A percentile compares a stretch with the other conserved stretches of the same genome.
Evolutionary conservation across 2,888 invertebrate genomes (phyloP).

Genomic region (Theretra japonica): DNA sequence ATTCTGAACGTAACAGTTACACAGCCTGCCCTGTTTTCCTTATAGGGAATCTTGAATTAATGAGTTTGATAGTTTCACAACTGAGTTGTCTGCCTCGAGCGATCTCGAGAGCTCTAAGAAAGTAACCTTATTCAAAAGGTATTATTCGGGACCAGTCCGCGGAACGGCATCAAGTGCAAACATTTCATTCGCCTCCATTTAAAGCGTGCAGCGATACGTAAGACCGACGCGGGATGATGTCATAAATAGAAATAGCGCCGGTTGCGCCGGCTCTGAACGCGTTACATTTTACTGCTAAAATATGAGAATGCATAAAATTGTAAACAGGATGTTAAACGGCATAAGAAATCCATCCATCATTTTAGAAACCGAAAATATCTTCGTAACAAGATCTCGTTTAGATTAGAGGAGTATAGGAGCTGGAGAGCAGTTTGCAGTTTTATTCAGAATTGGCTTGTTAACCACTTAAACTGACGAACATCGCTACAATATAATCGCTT

Average conservation of each 20-base stretch:
- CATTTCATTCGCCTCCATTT: slow-evolving; percentile 84
- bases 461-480: background rate
- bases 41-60: slow-evolving; percentile 82
- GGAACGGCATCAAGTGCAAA: slow-evolving; percentile 83
- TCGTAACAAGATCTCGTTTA: background rate
- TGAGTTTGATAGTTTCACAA: slow-evolving; percentile 76
- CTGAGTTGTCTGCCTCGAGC: slow-evolving; percentile 61
- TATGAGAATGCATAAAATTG: slow-evolving; percentile 62
- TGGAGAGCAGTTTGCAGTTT: background rate
- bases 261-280: slow-evolving; percentile 66
- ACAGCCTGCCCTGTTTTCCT: slow-evolving; percentile 69
- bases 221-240: slow-evolving; percentile 84
- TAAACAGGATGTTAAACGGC: slow-evolving; percentile 53
- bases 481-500: too few species aligned
- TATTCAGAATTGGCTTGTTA: background rate
- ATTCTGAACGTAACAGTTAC: slow-evolving; percentile 67
- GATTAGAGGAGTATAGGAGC: background rate
- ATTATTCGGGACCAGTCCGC: slow-evolving; percentile 81
- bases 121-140: slow-evolving; percentile 71
- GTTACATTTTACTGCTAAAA: slow-evolving; percentile 73
- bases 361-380: background rate
- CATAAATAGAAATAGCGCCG: slow-evolving; percentile 85
- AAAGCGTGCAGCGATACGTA: slow-evolving; percentile 85
- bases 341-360: background rate
- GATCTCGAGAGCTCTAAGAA: slow-evolving; percentile 67